These are phyloP conservation scores for Callinectes sapidus DNA, from an alignment of 2,888 invertebrate genomes.

Conservation along the genomic window DNA sequence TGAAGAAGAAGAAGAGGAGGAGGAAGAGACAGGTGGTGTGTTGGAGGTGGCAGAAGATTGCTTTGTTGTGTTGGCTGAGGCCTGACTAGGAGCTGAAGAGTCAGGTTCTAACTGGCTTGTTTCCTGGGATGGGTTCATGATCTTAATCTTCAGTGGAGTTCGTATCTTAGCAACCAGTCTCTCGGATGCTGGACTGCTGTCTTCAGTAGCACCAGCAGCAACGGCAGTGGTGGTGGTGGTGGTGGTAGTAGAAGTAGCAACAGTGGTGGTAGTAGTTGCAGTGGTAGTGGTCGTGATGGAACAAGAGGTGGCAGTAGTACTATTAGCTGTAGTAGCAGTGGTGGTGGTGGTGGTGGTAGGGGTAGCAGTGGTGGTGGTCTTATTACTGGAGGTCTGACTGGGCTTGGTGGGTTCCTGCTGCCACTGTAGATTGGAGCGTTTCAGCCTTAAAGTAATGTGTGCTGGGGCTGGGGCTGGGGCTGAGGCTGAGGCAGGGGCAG, in stretches of 20 bases:
- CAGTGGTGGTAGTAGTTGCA: not conserved
- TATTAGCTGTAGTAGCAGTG: not conserved
- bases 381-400: not conserved
- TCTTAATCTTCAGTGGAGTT: slow-evolving; percentile 48
- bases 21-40: not conserved
- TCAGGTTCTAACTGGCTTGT: slow-evolving; percentile 21
- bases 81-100: not conserved
- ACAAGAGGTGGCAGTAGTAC: not conserved
- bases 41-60: not conserved
- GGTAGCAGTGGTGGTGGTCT: not conserved
- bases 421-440: slow-evolving; percentile 59
- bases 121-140: slow-evolving; percentile 41
- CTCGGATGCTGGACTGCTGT: not conserved
- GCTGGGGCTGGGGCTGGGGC: slow-evolving; percentile 15
- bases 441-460: slow-evolving; percentile 54
- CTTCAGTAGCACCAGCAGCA: not conserved
- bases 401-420: slow-evolving; percentile 49
- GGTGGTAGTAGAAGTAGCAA: not conserved
- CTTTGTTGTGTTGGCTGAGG: not conserved
- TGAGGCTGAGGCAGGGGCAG: not conserved
- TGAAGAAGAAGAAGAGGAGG: not conserved
- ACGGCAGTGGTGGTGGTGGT: not conserved
- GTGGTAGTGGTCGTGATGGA: not conserved
- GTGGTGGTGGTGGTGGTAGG: not conserved
- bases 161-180: not conserved